phyloP scores from a whole-genome alignment of 2,888 invertebrate species.

The Oxytorus armatus region DNA sequence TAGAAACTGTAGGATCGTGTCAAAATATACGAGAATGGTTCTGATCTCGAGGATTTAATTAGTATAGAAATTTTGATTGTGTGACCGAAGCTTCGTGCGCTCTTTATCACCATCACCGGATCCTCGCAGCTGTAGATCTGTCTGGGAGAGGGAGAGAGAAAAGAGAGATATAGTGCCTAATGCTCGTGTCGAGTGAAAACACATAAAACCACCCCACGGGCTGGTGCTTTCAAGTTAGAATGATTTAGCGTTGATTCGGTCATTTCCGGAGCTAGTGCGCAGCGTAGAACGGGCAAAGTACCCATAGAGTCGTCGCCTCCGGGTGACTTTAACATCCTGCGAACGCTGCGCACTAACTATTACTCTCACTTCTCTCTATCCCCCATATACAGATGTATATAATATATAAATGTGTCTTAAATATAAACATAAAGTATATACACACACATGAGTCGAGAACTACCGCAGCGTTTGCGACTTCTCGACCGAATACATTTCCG shows the following conservation, averaged over 20 bases:
- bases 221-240: conserved; percentile 63
- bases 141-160: not conserved
- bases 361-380: conserved; percentile 27
- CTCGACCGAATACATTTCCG: conserved; percentile 56
- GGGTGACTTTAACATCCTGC: conserved; percentile 48
- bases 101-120: conserved; percentile 14
- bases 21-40: too few species aligned
- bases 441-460: conserved; percentile 7
- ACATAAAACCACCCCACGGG: conserved; percentile 48
- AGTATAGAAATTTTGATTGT: too few species aligned
- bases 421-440: too few species aligned
- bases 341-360: conserved; percentile 17
- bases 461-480: conserved; percentile 34
- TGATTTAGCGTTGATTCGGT: conserved; percentile 65
- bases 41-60: too few species aligned
- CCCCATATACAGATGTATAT: not conserved
- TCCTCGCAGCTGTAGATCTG: not conserved
- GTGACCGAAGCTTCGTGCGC: not conserved
- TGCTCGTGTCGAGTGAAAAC: conserved; percentile 53
- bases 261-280: conserved; percentile 60
- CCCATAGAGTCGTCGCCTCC: conserved; percentile 62
- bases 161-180: conserved; percentile 13
- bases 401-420: conserved; percentile 9
- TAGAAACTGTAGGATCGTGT: too few species aligned
- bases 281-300: conserved; percentile 35